Evolutionary conservation across 1,140 invertebrate species (phyloP), one percentile per base, ranked within the genome.

Genomic region (Galleria mellonella): DNA sequence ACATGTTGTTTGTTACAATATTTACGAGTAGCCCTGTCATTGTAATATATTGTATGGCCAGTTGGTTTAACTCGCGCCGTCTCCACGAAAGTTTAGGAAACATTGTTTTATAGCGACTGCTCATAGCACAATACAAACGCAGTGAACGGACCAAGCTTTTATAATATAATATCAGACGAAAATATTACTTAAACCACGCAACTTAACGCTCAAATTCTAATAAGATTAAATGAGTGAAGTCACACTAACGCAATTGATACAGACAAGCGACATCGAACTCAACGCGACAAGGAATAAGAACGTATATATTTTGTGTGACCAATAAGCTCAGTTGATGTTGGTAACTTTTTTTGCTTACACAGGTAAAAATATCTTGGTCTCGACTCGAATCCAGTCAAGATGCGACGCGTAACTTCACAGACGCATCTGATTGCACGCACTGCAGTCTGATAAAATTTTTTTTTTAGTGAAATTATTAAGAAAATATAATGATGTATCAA

Each of bases 291-390:
- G 42, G 48, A 37, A 31, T 9, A 35, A 52, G 17, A 23, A 6
- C 17, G 17, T 23, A 23, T 50, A 32, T 46, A 9, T 13, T n/a
- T 43, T 38, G 17, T 9, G 1, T 3, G 6, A 0, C 4, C n/a
- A 5, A 37, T 7, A 17, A 37, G 35, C 35, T 17, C 14, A 4
- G 9, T 9, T 13, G 13, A 38, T 41, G 36, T 40, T 38, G 27
- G 43, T 62, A 68, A 69, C 61, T 77, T 83, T 81, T 81, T 70
- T 83, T 79, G 64, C 63, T 66, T 65, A 55, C 58, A 53, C 79
- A 83, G 79, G 79, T 81, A 83, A 81, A 83, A 81, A 81, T 83
- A 83, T 78, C 72, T 76, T 62, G 40, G 59, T 51, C 50, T 69
- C 49, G 48, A 60, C 52, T 60, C 56, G 51, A 44, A 60, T 59